Conservation (phyloP, 2,888 invertebrate genomes). For the Exocentrus adspersus region DNA sequence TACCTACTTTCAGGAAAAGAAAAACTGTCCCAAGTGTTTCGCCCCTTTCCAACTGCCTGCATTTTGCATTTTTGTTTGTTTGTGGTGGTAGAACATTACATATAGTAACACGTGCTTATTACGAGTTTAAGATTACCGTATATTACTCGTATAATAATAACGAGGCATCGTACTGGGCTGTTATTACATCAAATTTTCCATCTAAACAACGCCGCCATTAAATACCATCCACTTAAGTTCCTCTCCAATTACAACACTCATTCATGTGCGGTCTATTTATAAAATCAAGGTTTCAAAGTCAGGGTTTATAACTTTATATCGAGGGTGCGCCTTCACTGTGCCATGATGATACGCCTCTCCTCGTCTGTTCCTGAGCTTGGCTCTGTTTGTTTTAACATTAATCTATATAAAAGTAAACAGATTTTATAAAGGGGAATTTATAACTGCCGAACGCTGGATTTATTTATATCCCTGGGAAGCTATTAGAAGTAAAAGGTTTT, state of each 20-base stretch:
- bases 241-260: slow-evolving; percentile 39
- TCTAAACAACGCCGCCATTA: slow-evolving; percentile 14
- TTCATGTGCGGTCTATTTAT: slow-evolving; percentile 39
- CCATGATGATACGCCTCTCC: background rate
- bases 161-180: slow-evolving; percentile 4
- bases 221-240: slow-evolving; percentile 28
- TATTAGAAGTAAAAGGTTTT: too few species aligned
- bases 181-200: slow-evolving; percentile 10
- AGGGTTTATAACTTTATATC: slow-evolving; percentile 28
- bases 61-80: background rate
- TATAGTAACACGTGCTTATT: background rate
- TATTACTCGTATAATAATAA: background rate
- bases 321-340: slow-evolving; percentile 7
- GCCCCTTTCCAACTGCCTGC: too few species aligned
- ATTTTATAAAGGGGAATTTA: background rate
- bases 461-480: too few species aligned
- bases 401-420: background rate
- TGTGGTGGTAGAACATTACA: background rate
- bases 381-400: background rate
- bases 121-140: background rate
- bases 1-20: too few species aligned
- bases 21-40: too few species aligned
- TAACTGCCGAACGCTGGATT: too few species aligned
- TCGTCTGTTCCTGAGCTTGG: background rate
- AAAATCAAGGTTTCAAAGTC: slow-evolving; percentile 40